Evolutionary conservation across 1,140 invertebrate species (phyloP).

Genomic region (Eueides isabella): DNA sequence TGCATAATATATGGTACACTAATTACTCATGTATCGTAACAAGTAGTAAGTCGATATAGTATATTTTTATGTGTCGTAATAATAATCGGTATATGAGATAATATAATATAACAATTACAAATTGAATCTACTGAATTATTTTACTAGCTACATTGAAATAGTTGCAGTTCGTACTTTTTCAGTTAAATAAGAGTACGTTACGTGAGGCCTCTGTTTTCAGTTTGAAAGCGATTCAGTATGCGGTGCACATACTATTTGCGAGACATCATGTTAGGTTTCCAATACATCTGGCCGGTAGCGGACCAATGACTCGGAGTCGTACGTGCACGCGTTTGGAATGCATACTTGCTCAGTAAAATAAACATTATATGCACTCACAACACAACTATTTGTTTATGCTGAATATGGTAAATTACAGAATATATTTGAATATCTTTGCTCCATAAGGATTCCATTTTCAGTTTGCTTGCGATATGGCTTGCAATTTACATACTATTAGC

Average conservation of each 20-base stretch:
- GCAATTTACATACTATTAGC: conserved; percentile 10
- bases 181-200: not conserved
- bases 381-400: conserved; percentile 6
- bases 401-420: conserved; percentile 19
- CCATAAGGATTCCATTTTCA: conserved; percentile 6
- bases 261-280: conserved; percentile 77
- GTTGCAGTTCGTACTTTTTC: not conserved
- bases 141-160: not conserved
- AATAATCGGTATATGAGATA: no score
- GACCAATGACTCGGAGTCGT: conserved; percentile 53
- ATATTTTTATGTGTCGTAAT: no score
- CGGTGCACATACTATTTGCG: conserved; percentile 69
- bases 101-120: no score
- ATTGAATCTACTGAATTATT: not conserved
- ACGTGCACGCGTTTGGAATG: conserved; percentile 65
- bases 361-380: not conserved
- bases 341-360: conserved; percentile 26
- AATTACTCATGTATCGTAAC: no score
- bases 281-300: conserved; percentile 71
- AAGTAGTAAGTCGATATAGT: no score
- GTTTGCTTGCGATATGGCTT: conserved; percentile 2
- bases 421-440: conserved; percentile 13
- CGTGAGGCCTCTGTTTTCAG: conserved; percentile 28
- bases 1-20: no score
- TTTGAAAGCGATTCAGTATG: conserved; percentile 55